Conservation (phyloP, 2,888 invertebrate species). For the Apamea monoglypha region DNA sequence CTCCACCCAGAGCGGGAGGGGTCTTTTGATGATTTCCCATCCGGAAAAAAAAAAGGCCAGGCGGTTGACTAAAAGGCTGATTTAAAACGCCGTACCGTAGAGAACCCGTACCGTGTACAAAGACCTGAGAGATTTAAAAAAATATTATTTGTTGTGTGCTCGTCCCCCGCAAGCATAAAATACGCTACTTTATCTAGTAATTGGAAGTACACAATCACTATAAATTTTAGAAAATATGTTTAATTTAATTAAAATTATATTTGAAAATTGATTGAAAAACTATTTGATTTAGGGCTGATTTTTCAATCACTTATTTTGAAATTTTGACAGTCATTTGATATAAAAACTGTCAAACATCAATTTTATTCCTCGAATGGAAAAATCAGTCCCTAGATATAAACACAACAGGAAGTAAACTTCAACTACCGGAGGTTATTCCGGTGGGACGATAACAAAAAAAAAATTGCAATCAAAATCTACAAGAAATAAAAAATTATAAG, state of each 20-base stretch:
- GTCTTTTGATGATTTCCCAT: too few species aligned
- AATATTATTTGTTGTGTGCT: background rate
- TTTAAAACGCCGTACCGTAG: too few species aligned
- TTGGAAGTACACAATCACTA: background rate
- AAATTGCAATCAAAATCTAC: slow-evolving; percentile 30
- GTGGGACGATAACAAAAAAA: slow-evolving; percentile 38
- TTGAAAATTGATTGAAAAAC: background rate
- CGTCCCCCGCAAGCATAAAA: slow-evolving; percentile 20
- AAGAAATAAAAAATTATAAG: slow-evolving; percentile 15
- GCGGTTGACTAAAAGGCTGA: too few species aligned
- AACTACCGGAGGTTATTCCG: slow-evolving; percentile 40
- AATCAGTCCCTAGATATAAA: too few species aligned
- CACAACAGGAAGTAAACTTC: slow-evolving; percentile 29
- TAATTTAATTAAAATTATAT: background rate
- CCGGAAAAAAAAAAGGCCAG: too few species aligned
- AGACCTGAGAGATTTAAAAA: background rate
- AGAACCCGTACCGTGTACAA: too few species aligned
- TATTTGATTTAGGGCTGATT: slow-evolving; percentile 39
- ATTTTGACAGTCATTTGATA: too few species aligned
- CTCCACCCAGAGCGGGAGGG: too few species aligned
- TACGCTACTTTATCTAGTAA: background rate
- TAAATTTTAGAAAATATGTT: background rate
- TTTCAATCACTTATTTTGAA: too few species aligned
- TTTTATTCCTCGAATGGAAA: too few species aligned
- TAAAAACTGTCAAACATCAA: too few species aligned